Evolutionary conservation across 2,888 invertebrate species (phyloP).

Genomic region (Lasioglossum lativentre): DNA sequence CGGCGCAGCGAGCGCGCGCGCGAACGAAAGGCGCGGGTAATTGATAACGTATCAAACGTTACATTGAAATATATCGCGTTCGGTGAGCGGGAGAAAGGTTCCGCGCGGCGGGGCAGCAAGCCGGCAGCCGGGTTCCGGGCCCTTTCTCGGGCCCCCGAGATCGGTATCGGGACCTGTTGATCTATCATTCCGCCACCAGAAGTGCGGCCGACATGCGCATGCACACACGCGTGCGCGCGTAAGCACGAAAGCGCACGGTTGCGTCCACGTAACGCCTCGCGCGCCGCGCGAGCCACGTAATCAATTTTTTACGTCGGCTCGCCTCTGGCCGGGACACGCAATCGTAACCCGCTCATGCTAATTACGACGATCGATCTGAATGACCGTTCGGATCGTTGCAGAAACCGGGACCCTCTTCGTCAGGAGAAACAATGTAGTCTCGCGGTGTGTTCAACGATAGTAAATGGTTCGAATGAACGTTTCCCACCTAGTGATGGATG

Average conservation of each 20-base stretch:
- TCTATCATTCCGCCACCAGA: conserved; percentile 64
- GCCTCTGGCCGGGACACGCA: not conserved
- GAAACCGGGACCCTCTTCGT: not conserved
- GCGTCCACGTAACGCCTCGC: conserved; percentile 51
- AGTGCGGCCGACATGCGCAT: conserved; percentile 43
- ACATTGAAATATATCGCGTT: conserved; percentile 57
- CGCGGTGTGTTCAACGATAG: not conserved
- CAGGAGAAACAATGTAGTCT: not conserved
- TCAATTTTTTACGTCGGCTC: not conserved
- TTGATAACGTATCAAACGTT: conserved; percentile 60
- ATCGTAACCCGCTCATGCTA: conserved; percentile 20
- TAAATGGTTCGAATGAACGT: not conserved
- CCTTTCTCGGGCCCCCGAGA: conserved; percentile 56
- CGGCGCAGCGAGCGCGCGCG: too few relatives aligned
- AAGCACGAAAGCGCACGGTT: conserved; percentile 48
- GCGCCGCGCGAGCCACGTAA: not conserved
- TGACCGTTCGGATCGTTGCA: not conserved
- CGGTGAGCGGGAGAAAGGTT: conserved; percentile 59
- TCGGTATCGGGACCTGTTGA: conserved; percentile 54
- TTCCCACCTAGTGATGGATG: too few relatives aligned
- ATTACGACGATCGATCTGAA: conserved; percentile 14
- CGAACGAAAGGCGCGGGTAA: conserved; percentile 47
- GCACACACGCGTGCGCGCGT: conserved; percentile 22
- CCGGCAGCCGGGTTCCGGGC: conserved; percentile 54
- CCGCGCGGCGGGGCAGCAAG: conserved; percentile 28